Conservation (phyloP, 2,888 invertebrate genomes). For the Eustalomyia histrio region DNA sequence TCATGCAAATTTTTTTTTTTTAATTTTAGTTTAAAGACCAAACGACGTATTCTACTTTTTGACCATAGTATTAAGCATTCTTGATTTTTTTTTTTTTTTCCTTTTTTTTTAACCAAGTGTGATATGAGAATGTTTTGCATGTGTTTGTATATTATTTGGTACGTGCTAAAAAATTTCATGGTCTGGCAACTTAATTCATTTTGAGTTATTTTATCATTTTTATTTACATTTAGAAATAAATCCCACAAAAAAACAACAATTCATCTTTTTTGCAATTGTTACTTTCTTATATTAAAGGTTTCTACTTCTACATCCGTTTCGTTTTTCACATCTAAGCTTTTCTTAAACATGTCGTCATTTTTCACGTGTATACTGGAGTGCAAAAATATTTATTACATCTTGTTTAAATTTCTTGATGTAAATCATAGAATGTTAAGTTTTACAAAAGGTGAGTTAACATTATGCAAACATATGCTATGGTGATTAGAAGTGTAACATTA, state of each 20-base stretch:
- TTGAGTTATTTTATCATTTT: conserved; percentile 68
- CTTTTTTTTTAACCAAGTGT: neutral
- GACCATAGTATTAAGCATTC: neutral
- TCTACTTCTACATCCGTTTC: conserved; percentile 45
- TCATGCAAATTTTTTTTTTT: no score
- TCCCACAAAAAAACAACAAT: conserved; percentile 67
- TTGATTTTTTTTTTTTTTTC: neutral
- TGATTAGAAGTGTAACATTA: no score
- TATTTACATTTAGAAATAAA: conserved; percentile 76
- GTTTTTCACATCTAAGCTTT: conserved; percentile 46
- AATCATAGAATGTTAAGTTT: conserved; percentile 44
- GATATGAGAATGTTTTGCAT: conserved; percentile 19
- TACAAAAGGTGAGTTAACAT: conserved; percentile 25
- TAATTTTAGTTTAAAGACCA: no score
- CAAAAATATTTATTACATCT: conserved; percentile 48
- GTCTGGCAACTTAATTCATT: conserved; percentile 77
- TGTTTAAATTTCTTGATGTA: conserved; percentile 55
- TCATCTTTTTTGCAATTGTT: conserved; percentile 61
- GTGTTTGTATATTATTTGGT: conserved; percentile 57
- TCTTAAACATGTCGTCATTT: conserved; percentile 46
- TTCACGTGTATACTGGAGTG: conserved; percentile 57
- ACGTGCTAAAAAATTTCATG: conserved; percentile 78
- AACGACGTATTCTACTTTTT: no score
- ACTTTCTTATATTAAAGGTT: conserved; percentile 21
- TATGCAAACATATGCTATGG: conserved; percentile 18